phyloP scores from a whole-genome alignment of 2,888 invertebrate species.

The Amblyjoppa proteus region DNA sequence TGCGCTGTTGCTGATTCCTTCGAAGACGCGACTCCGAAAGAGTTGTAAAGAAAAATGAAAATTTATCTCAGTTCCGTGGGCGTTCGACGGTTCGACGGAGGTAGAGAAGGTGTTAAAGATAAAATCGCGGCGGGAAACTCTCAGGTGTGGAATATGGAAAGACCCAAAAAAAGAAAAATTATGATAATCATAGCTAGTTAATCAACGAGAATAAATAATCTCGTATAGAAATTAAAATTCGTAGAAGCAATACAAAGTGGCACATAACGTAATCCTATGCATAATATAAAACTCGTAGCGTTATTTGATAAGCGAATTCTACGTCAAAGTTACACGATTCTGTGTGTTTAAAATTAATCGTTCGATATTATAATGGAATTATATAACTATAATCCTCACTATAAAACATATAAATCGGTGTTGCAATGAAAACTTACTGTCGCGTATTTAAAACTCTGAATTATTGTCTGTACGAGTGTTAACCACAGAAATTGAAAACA shows the following conservation, averaged over 20 bases:
- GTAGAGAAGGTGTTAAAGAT: conserved; percentile 55
- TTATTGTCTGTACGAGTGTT: conserved; percentile 42
- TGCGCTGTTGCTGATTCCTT: conserved; percentile 30
- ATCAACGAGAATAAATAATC: conserved; percentile 50
- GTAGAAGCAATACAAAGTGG: conserved; percentile 78
- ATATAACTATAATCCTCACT: conserved; percentile 21
- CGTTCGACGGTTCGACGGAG: conserved; percentile 62
- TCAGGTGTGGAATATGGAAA: conserved; percentile 52
- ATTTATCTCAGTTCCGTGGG: conserved; percentile 31
- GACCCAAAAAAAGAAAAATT: conserved; percentile 53
- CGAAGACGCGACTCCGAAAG: conserved; percentile 21
- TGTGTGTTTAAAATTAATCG: conserved; percentile 44
- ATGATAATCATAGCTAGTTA: conserved; percentile 56
- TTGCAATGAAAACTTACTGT: conserved; percentile 67
- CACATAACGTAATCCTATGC: conserved; percentile 47
- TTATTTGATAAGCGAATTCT: conserved; percentile 27
- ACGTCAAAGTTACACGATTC: conserved; percentile 48
- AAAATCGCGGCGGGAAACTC: conserved; percentile 77
- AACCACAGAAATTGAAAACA: conserved; percentile 10
- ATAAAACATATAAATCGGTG: conserved; percentile 51
- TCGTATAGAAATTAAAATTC: conserved; percentile 70
- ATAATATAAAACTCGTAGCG: conserved; percentile 42
- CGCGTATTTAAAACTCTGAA: conserved; percentile 70
- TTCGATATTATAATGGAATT: conserved; percentile 47
- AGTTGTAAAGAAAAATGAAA: conserved; percentile 46